Base-by-base conservation (phyloP, 2,888 invertebrate genomes). In the Silvanus unidentatus region DNA sequence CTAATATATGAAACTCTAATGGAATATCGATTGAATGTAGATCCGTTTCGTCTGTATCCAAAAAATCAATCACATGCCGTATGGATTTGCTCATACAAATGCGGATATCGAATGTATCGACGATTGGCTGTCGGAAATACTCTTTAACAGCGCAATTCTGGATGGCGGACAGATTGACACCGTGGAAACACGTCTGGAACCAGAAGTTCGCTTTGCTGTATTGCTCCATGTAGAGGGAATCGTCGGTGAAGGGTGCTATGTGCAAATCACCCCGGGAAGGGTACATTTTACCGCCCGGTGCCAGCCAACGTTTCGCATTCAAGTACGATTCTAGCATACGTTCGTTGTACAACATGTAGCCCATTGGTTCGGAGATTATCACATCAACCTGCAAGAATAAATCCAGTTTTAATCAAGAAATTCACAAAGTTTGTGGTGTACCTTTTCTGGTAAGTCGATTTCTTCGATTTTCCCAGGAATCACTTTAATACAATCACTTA, bases 301-400 rank as follows among this genome's bases (percentile, higher is more conserved):
- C 87, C 30, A 98, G 77, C 94, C 97, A 99, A 70, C 98, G 98
- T 66, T 98, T 94, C 2, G 98, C 97, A 76, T 98, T 98, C 49
- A 99, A 76, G 75, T 94, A 99, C 0, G 96, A 96, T 75, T 99
- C 99, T 57, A 99, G 77, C 99, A 99, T 99, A 52, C 98, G 79
- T 72, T 99, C 98, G 75, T 99, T 99, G 72, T 96, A 96, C 44
- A 99, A 75, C 98, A 99, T 98, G 70, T 99, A 99, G n/a, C 98
- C 98, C 98, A 99, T 99, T 0, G 98, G 98, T 74, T 99, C 99
- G 1, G 96, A 97, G 57, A 99, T 92, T 60, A 99, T 97, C 35
- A 96, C 85, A 74, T 99, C 98, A 13, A 99, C 97, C n/a, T n/a
- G n/a, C n/a, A n/a, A n/a, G n/a, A n/a, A n/a, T n/a, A n/a, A n/a